Evolutionary conservation across 2,113 vertebrate genomes (phyloP).

Genomic region (Rhinolophus sinicus): DNA sequence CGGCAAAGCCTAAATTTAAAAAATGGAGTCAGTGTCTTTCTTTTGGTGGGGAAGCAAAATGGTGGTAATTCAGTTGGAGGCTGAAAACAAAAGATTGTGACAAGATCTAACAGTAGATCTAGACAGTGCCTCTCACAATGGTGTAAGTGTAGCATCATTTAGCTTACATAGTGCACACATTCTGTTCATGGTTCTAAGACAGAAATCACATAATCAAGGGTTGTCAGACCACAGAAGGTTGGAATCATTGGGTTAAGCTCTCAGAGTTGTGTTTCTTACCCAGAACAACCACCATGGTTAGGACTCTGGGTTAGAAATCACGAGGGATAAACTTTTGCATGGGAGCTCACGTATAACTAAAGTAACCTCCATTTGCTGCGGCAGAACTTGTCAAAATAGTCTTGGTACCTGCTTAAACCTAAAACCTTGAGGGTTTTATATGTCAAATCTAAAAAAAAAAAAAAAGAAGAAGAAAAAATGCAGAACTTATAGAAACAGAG

Average conservation of each 20-base stretch:
- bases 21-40: background rate
- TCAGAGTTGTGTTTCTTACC: background rate
- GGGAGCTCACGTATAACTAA: background rate
- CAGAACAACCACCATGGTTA: background rate
- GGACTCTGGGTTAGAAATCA: background rate
- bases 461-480: background rate
- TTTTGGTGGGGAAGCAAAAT: background rate
- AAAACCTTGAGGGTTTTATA: background rate
- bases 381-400: background rate
- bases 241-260: background rate
- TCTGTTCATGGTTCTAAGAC: background rate
- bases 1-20: constrained; percentile 43
- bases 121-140: background rate
- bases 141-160: background rate
- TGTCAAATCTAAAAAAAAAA: background rate
- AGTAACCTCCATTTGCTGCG: background rate
- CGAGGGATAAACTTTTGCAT: background rate
- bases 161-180: background rate
- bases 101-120: background rate
- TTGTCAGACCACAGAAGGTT: background rate
- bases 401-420: background rate
- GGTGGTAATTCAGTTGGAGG: background rate
- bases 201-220: background rate
- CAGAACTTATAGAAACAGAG: background rate
- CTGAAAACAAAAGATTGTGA: constrained; percentile 1